Percentiles rank a stretch among this genome's conserved stretches.
Evolutionary conservation across 2,797 vertebrate species (phyloP).

Genomic region (Mallotus villosus): DNA sequence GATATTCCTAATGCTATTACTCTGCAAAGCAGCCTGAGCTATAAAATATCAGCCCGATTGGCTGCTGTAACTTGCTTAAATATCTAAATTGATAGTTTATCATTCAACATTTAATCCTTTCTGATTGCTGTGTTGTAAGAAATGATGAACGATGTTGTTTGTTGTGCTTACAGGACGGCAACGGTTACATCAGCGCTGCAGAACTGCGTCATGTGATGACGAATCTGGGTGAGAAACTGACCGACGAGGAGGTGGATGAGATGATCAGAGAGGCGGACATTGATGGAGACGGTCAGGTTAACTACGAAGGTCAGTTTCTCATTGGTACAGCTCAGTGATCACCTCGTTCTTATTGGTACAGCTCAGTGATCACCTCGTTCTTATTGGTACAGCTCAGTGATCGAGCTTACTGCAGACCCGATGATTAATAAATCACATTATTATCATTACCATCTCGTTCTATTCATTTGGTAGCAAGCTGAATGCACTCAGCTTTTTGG

Average conservation of each 20-base stretch:
- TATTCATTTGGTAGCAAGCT: background rate
- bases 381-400: background rate
- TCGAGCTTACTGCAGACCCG: too few relatives aligned
- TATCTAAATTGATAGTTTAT: background rate
- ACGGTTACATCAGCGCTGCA: conserved; percentile 88
- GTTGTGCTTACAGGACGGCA: conserved; percentile 78
- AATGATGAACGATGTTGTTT: background rate
- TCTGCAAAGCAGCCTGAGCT: background rate
- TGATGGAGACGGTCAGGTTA: conserved; percentile 89
- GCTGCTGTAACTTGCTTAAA: background rate
- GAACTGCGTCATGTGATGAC: conserved; percentile 92
- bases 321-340: too few relatives aligned
- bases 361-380: too few relatives aligned
- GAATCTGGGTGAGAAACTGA: conserved; percentile 89
- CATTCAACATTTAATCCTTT: background rate
- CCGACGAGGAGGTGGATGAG: conserved; percentile 88
- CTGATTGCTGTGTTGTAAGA: background rate
- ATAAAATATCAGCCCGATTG: background rate
- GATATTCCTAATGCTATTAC: background rate
- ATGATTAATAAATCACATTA: too few relatives aligned
- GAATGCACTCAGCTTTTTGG: background rate
- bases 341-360: background rate
- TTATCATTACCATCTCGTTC: too few relatives aligned
- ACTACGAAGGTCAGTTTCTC: conserved; percentile 83
- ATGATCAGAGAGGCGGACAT: conserved; percentile 93